Base-by-base conservation (phyloP, 2,113 vertebrate species). In the Sarotherodon lohbergeri region DNA sequence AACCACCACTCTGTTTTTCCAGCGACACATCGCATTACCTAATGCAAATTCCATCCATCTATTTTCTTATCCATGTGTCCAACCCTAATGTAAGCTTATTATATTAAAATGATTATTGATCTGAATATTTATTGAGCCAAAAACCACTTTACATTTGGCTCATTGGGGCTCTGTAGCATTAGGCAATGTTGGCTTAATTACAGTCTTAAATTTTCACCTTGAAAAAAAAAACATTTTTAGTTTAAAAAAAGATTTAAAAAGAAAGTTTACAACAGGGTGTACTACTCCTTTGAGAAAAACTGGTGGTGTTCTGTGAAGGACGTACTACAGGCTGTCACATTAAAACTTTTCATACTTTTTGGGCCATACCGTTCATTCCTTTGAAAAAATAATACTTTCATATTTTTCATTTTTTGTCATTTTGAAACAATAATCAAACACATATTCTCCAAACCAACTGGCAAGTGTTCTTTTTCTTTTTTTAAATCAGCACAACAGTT, bases 1-100 rank as follows among this genome's bases (percentile, higher is more conserved):
- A 78, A 32, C 43, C 73, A 73, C 68, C 22, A 78, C 73, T 32
- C 27, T 5, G 73, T 19, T 52, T 78, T 78, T 78, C 73, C 43
- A 78, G 9, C 41, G 7, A 78, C 71, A 78, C 71, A 32, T 29
- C 27, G 71, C 43, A 78, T 50, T 52, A 52, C 46, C 27, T 78
- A 78, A 78, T 78, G 46, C 43, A 76, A 76, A 43, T 76, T 76
- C 14, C 71, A 76, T 76, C 68, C 68, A 76, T 76, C 24, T 11
- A 19, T 48, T 76, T 76, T 76, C 43, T 19, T 76, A 48, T 29
- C 24, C 24, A 48, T 0, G 14, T 48, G 24, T 76, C 71, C 71
- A 76, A 48, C 24, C 43, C 27, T 50, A 52, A 52, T 78, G 73
- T 50, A 32, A 50, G 24, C 24, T n/a, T 78, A 50, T 32, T 78